These are phyloP conservation scores for Galemys pyrenaicus DNA, from an alignment of 2,113 vertebrate species.

Conservation along the genomic window DNA sequence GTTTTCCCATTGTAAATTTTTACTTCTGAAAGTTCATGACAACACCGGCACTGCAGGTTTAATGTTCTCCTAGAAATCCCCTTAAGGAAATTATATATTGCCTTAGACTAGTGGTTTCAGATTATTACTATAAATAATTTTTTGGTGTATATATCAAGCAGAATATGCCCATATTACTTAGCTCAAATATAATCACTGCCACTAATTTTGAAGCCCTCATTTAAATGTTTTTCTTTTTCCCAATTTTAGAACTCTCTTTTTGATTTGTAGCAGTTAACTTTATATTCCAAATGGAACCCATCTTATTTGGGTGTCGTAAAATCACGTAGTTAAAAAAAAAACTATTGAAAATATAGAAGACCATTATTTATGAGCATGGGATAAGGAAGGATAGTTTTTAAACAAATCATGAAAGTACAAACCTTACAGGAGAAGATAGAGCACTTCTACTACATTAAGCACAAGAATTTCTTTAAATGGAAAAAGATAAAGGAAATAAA, in stretches of 20 bases:
- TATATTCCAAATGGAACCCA: neutral
- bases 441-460: neutral
- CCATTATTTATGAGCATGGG: neutral
- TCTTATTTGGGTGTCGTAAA: neutral
- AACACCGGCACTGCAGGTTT: neutral
- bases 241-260: neutral
- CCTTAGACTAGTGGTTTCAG: neutral
- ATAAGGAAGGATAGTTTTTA: neutral
- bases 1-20: neutral
- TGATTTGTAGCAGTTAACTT: slow-evolving; percentile 4
- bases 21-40: neutral
- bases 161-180: neutral
- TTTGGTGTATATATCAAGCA: neutral
- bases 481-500: slow-evolving; percentile 3
- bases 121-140: neutral
- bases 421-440: neutral
- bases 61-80: neutral
- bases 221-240: neutral
- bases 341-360: neutral
- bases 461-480: neutral
- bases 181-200: neutral
- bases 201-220: neutral
- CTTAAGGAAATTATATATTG: neutral
- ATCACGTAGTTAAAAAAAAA: neutral
- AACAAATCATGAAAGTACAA: neutral